A percentile compares a stretch with the other conserved stretches of the same genome.
Evolutionary conservation across 2,888 invertebrate species (phyloP).

Genomic region (Lumbricus terrestris): DNA sequence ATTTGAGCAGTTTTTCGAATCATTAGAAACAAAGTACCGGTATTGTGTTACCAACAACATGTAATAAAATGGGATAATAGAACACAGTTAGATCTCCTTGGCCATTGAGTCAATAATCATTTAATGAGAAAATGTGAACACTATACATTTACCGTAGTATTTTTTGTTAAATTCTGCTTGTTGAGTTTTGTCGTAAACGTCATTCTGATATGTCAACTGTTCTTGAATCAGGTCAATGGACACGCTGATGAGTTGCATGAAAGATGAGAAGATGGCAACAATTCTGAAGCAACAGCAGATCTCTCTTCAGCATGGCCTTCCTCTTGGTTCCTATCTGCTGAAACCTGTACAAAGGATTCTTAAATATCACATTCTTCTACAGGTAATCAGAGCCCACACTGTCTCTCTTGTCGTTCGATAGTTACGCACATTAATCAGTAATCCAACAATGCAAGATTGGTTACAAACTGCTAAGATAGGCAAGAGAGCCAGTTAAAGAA

Average conservation of each 20-base stretch:
- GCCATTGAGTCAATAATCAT: too few species aligned
- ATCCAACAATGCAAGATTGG: not conserved
- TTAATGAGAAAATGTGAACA: not conserved
- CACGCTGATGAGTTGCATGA: conserved; percentile 25
- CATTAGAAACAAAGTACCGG: not conserved
- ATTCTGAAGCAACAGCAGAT: conserved; percentile 63
- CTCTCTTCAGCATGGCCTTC: conserved; percentile 80
- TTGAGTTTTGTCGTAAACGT: too few species aligned
- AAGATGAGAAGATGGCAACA: conserved; percentile 10
- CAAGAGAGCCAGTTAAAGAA: not conserved
- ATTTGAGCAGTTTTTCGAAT: not conserved
- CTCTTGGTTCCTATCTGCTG: conserved; percentile 86
- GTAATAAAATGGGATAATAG: not conserved
- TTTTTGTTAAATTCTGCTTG: not conserved
- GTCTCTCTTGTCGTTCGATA: not conserved
- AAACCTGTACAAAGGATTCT: conserved; percentile 95
- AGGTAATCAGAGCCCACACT: conserved; percentile 65
- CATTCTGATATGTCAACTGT: not conserved
- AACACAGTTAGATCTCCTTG: not conserved
- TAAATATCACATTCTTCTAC: conserved; percentile 90
- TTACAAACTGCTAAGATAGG: not conserved
- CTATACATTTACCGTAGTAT: too few species aligned
- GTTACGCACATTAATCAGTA: not conserved
- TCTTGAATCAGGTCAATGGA: conserved; percentile 24
- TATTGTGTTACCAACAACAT: not conserved